Conservation (phyloP, 2,797 vertebrate genomes). For the Peromyscus eremicus region DNA sequence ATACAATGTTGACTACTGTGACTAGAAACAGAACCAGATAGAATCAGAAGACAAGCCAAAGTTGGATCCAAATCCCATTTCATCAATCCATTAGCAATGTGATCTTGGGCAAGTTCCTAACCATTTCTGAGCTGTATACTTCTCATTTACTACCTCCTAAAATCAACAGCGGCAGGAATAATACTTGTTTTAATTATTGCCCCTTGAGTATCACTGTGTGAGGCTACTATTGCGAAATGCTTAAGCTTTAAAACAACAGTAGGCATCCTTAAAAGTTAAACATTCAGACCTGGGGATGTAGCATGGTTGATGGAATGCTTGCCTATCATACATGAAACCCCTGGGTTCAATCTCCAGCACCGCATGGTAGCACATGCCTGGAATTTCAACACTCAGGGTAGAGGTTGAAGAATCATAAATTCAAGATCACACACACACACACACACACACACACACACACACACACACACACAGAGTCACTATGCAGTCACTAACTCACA, state of each 20-base stretch:
- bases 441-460: too few species aligned
- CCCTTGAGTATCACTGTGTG: neutral
- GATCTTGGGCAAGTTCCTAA: neutral
- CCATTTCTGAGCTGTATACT: neutral
- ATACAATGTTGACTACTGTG: neutral
- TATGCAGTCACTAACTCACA: too few species aligned
- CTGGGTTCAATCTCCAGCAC: neutral
- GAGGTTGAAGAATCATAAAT: neutral
- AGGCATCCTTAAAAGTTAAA: neutral
- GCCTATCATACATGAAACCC: too few species aligned
- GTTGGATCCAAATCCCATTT: neutral
- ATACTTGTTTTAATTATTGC: neutral
- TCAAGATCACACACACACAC: neutral
- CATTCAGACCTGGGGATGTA: neutral
- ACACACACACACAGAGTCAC: too few species aligned
- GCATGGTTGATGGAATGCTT: neutral
- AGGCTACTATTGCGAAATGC: neutral
- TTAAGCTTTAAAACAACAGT: neutral
- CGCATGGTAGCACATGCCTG: neutral
- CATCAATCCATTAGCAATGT: neutral
- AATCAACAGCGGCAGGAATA: neutral
- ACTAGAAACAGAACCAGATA: neutral
- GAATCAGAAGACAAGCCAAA: neutral
- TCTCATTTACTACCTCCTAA: neutral
- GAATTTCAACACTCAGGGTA: neutral